Percentiles rank a stretch among this genome's conserved stretches.
Conservation (phyloP, 2,113 vertebrate species). For the Phocoena phocoena region DNA sequence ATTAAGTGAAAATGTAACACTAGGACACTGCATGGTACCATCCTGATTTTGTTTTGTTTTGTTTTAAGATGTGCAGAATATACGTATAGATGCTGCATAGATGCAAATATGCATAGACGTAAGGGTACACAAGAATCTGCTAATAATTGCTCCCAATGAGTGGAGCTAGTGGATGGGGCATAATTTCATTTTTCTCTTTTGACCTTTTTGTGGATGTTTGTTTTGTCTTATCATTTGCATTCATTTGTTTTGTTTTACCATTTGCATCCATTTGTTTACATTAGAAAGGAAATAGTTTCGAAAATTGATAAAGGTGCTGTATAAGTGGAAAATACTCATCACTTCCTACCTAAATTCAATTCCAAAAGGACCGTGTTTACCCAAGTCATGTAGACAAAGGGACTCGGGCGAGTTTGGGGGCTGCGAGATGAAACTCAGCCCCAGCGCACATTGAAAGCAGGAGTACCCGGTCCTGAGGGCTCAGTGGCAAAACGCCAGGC, state of each 20-base stretch:
- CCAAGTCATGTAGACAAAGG: accelerated
- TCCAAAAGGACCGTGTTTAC: not conserved
- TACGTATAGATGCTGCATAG: not conserved
- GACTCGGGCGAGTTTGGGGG: accelerated
- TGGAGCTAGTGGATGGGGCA: not conserved
- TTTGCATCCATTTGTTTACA: not conserved
- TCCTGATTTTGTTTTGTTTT: not conserved
- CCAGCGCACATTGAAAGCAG: accelerated
- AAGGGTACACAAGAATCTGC: not conserved
- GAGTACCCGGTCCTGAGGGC: not conserved
- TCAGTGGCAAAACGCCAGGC: not conserved
- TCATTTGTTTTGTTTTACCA: not conserved
- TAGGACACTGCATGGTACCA: not conserved
- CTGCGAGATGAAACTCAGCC: accelerated
- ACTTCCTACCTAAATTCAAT: not conserved
- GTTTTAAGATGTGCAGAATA: not conserved
- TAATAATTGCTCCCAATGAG: not conserved
- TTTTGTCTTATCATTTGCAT: not conserved
- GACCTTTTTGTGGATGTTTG: not conserved
- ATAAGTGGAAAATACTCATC: not conserved
- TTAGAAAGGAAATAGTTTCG: not conserved
- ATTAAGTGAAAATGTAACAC: not conserved
- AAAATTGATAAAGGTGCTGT: not conserved
- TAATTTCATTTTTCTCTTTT: not conserved
- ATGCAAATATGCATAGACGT: not conserved